Percentiles rank a stretch among this genome's conserved stretches.
phyloP scores from a whole-genome alignment of 2,113 vertebrate genomes.

The Oceanodroma tethys region DNA sequence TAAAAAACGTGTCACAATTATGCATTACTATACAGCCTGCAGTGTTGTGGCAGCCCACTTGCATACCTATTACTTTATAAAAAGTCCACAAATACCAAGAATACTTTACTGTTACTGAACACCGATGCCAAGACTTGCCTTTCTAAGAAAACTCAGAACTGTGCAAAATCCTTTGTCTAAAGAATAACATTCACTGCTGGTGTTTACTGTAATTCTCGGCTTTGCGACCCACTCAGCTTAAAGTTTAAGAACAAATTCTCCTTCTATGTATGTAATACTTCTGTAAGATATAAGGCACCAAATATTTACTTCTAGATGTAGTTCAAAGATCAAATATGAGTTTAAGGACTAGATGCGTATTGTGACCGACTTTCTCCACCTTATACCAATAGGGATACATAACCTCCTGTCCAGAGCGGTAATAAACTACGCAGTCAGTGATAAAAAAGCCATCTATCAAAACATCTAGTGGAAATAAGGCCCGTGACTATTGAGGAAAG shows the following conservation, averaged over 20 bases:
- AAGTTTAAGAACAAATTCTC: not conserved
- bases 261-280: not conserved
- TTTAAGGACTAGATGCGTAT: not conserved
- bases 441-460: not conserved
- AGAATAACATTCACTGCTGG: not conserved
- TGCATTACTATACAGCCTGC: not conserved
- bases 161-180: not conserved
- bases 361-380: accelerated
- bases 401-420: not conserved
- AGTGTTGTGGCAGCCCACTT: not conserved
- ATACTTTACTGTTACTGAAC: not conserved
- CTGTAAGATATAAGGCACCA: not conserved
- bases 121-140: not conserved
- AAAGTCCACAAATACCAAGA: not conserved
- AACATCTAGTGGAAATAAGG: not conserved
- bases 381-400: not conserved
- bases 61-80: not conserved
- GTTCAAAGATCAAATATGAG: not conserved
- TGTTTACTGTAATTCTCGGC: not conserved
- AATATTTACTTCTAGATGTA: not conserved
- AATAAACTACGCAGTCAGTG: accelerated
- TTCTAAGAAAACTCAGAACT: not conserved
- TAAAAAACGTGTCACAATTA: not conserved
- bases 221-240: not conserved
- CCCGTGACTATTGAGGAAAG: not conserved